Base-by-base conservation (phyloP, 2,113 vertebrate genomes). In the Cyphomyrus discorhynchus region DNA sequence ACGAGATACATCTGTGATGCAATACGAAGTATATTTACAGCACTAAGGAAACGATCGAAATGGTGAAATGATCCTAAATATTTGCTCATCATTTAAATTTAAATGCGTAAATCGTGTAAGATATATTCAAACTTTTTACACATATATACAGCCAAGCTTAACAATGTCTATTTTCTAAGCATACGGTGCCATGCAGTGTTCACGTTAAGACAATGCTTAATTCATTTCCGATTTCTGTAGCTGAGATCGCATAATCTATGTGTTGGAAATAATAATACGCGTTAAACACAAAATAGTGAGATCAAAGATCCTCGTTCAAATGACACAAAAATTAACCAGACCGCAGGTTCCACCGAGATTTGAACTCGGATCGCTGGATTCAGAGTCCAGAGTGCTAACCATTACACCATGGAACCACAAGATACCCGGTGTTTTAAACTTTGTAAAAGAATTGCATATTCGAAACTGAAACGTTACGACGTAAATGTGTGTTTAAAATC, bases 341-440 rank as follows among this genome's bases (percentile, higher is more conserved):
- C 1, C 4, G 1, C 0, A 95, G 95, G 95, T 96, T 95, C 95
- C 92, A 96, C 95, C 95, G 95, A 96, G 95, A 96, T 95, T 96
- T 96, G 95, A 96, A 96, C 95, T 96, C 95, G 95, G 95, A 96
- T 96, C 95, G 95, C 95, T 96, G 95, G 96, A 96, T 96, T 96
- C 95, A 96, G 95, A 96, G 96, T 96, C 95, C 95, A 96, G 96
- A 96, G 95, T 96, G 96, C 96, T 96, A 96, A 96, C 96, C 96
- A 96, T 96, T 96, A 96, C 96, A 96, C 96, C 96, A 96, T 96
- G 93, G 95, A 96, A 96, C 96, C 95, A 0, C 9, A 31, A 56
- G 10, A 4, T 31, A 31, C 3, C 0, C 10, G 0, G 0, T 7
- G 0, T n/a, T 11, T 31, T 4, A 70, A 27, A 27, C 10, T 31